These are phyloP conservation scores for Polypedilum pembai DNA, from an alignment of 1,140 invertebrate species.

Conservation along the genomic window DNA sequence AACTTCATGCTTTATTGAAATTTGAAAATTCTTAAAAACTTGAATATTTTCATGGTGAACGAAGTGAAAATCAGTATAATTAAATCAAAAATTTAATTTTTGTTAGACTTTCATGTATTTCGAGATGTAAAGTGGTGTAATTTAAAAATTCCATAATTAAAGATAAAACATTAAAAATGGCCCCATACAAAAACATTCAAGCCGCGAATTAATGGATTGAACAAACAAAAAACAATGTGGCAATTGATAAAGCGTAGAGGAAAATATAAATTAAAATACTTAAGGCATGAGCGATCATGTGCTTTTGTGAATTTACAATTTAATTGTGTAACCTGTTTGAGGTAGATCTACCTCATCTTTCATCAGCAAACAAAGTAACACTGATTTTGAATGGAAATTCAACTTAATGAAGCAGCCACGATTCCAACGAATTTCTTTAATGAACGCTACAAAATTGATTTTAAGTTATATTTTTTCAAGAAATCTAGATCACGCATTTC, in stretches of 20 bases:
- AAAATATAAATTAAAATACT: conserved; percentile 25
- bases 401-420: conserved; percentile 8
- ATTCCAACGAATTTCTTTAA: conserved; percentile 22
- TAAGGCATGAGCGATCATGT: conserved; percentile 5
- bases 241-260: neutral
- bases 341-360: neutral
- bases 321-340: conserved; percentile 23
- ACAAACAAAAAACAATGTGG: neutral
- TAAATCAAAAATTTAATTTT: too few species aligned
- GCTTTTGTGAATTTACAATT: neutral
- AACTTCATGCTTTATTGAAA: too few species aligned
- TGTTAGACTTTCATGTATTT: too few species aligned
- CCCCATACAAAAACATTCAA: neutral
- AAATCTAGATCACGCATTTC: neutral
- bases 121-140: too few species aligned
- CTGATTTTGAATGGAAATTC: neutral
- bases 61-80: too few species aligned
- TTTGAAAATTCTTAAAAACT: too few species aligned
- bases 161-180: neutral
- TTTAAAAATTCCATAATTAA: too few species aligned
- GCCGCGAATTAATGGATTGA: conserved; percentile 1
- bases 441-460: neutral
- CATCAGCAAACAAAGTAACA: neutral
- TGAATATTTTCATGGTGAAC: too few species aligned
- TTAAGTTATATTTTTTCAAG: neutral